Evolutionary conservation across 2,888 invertebrate species (phyloP).

Genomic region (Venustoraphidia nigricollis): DNA sequence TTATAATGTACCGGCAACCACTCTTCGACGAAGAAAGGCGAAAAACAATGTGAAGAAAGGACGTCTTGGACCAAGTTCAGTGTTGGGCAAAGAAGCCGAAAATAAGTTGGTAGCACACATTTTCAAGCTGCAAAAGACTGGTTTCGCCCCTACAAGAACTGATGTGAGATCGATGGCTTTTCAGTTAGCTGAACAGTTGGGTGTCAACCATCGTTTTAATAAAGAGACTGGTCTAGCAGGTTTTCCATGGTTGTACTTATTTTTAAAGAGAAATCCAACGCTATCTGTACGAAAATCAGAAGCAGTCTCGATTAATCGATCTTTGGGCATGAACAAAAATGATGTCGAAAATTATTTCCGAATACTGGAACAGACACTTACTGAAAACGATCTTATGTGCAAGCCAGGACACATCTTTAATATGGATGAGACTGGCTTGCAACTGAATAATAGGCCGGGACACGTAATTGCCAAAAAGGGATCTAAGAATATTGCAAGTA

Average conservation of each 20-base stretch:
- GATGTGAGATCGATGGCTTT: constrained; percentile 15
- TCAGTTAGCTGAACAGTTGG: constrained; percentile 14
- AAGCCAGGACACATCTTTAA: constrained; percentile 21
- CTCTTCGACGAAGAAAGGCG: too few species aligned
- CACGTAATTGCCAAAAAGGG: too few species aligned
- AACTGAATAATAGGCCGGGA: too few species aligned
- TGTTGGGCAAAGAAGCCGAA: constrained; percentile 10
- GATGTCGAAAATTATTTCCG: constrained; percentile 16
- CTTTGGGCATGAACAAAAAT: constrained; percentile 15
- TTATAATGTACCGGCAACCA: too few species aligned
- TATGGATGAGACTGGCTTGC: constrained; percentile 22
- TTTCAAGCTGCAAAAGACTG: constrained; percentile 11
- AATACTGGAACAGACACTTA: constrained; percentile 13
- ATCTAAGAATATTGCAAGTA: too few species aligned
- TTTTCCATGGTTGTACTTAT: constrained; percentile 15
- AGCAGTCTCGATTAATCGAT: constrained; percentile 16
- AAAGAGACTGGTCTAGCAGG: constrained; percentile 15
- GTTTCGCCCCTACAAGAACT: constrained; percentile 13
- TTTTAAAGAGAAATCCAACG: constrained; percentile 12
- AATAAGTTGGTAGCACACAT: constrained; percentile 11
- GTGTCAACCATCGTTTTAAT: constrained; percentile 16
- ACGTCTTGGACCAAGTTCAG: too few species aligned
- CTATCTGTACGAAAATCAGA: constrained; percentile 17
- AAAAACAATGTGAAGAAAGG: too few species aligned
- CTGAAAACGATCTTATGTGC: constrained; percentile 15